phyloP scores from a whole-genome alignment of 2,797 vertebrate species.

The Pitangus sulphuratus region DNA sequence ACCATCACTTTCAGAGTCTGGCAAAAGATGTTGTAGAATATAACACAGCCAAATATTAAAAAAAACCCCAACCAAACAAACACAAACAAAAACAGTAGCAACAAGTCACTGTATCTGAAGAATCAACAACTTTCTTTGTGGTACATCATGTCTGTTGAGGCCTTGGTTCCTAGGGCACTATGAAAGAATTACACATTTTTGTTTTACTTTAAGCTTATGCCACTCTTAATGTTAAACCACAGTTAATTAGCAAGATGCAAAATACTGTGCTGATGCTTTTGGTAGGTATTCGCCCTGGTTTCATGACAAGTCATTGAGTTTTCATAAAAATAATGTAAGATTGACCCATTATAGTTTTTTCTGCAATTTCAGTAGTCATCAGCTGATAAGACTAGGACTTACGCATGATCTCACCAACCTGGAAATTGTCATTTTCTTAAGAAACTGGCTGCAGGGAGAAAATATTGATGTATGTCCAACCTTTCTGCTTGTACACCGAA shows the following conservation, averaged over 20 bases:
- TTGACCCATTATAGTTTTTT: not conserved
- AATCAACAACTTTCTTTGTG: not conserved
- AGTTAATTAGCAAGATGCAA: not conserved
- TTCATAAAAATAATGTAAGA: not conserved
- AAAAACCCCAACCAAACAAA: no score
- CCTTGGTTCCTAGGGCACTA: not conserved
- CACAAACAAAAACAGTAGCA: not conserved
- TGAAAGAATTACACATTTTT: not conserved
- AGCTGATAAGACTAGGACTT: not conserved
- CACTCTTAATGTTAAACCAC: not conserved
- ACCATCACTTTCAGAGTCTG: not conserved
- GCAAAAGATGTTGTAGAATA: not conserved
- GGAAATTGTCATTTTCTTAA: not conserved
- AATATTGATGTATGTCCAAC: not conserved
- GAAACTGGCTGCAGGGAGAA: not conserved
- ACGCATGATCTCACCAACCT: not conserved
- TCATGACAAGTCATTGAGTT: not conserved
- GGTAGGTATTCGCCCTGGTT: not conserved
- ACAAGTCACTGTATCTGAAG: not conserved
- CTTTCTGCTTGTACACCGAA: not conserved
- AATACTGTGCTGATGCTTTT: not conserved
- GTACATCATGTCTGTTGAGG: not conserved
- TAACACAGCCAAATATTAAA: not conserved
- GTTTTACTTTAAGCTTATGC: not conserved
- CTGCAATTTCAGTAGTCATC: not conserved